Evolutionary conservation across 2,113 vertebrate species (phyloP).

Genomic region (Octodon degus): DNA sequence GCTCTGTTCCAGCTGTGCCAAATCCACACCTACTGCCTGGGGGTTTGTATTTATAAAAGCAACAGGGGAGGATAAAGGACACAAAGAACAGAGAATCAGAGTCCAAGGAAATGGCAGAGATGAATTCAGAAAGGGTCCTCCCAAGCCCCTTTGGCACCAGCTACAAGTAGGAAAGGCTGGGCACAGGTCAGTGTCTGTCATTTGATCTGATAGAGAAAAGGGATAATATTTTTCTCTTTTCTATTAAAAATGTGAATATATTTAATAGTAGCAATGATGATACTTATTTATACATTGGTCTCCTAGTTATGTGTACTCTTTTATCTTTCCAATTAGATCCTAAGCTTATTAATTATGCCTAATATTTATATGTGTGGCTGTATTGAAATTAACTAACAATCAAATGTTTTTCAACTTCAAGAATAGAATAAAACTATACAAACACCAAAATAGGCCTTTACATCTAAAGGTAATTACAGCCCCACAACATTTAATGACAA

Average conservation of each 20-base stretch:
- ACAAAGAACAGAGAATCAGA: background rate
- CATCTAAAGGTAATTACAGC: background rate
- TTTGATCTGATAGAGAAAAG: background rate
- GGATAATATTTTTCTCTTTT: background rate
- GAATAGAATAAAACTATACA: background rate
- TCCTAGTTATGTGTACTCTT: background rate
- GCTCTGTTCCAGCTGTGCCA: background rate
- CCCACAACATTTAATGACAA: background rate
- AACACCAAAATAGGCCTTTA: background rate
- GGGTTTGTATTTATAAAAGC: background rate
- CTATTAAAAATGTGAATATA: background rate
- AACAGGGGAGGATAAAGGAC: background rate
- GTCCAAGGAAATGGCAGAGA: background rate
- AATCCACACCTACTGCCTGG: background rate
- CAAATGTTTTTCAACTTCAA: conserved; percentile 1
- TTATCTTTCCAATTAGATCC: conserved; percentile 36
- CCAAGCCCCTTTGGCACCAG: no score
- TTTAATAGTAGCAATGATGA: background rate
- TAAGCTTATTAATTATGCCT: conserved; percentile 30
- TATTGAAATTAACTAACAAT: conserved; percentile 45
- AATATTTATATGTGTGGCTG: background rate
- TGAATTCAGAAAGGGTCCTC: no score
- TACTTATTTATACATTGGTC: background rate
- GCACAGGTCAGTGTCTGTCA: background rate
- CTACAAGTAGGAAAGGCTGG: background rate